Evolutionary conservation across 2,888 invertebrate species (phyloP).

Genomic region (Meloe dianella): DNA sequence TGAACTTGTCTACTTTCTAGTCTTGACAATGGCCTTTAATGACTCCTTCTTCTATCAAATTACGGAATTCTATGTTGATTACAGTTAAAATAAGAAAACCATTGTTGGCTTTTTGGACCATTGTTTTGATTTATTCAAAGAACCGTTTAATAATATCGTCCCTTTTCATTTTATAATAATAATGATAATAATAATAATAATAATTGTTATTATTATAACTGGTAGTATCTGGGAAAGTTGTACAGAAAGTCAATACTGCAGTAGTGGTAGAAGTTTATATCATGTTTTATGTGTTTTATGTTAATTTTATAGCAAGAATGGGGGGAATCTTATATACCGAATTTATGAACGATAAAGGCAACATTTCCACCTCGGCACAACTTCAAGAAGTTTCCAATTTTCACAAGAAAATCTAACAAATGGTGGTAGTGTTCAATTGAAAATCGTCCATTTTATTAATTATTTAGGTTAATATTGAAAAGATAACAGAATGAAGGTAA

Average conservation of each 20-base stretch:
- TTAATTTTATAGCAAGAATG: slow-evolving; percentile 32
- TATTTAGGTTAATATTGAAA: no score
- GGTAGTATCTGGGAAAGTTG: slow-evolving; percentile 33
- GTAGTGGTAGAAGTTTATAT: slow-evolving; percentile 1
- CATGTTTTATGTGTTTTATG: slow-evolving; percentile 24
- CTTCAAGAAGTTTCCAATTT: slow-evolving; percentile 11
- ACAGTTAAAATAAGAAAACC: no score
- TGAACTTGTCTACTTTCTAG: slow-evolving; percentile 29
- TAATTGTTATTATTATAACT: slow-evolving; percentile 10
- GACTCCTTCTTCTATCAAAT: no score
- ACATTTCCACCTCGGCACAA: slow-evolving; percentile 21
- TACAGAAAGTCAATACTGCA: slow-evolving; percentile 24
- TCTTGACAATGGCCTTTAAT: slow-evolving; percentile 11
- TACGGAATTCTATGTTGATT: no score
- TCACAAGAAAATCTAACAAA: slow-evolving; percentile 14
- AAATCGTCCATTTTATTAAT: no score
- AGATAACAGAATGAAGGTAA: slow-evolving; percentile 19
- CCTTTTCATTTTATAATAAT: slow-evolving; percentile 18
- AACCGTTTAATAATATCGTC: slow-evolving; percentile 1
- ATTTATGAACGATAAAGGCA: slow-evolving; percentile 24
- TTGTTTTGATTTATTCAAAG: background rate
- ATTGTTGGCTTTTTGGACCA: no score
- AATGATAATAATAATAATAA: slow-evolving; percentile 11
- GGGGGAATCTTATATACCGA: slow-evolving; percentile 31
- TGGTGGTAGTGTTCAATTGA: slow-evolving; percentile 20